phyloP scores from a whole-genome alignment of 2,888 invertebrate species.

The Chrysomela aeneicollis region DNA sequence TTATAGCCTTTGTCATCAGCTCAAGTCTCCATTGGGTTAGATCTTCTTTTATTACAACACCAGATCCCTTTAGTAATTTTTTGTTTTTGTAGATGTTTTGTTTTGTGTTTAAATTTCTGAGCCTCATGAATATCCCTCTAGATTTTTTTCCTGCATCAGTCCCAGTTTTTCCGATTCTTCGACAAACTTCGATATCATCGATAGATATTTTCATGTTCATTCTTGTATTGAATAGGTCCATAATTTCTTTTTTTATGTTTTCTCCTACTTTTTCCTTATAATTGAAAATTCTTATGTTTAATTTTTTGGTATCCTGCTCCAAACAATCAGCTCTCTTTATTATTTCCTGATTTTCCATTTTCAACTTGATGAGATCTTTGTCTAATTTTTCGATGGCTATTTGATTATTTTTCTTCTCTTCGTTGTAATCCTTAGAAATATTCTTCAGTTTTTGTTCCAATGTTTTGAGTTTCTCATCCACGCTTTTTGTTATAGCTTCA shows the following conservation, averaged over 20 bases:
- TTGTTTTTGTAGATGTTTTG: constrained; percentile 8
- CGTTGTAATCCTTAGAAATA: background rate
- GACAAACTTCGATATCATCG: too few species aligned
- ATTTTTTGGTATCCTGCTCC: background rate
- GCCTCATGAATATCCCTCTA: background rate
- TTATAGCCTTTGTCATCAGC: constrained; percentile 8
- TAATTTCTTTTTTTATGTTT: background rate
- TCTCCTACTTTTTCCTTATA: background rate
- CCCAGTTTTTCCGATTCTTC: background rate
- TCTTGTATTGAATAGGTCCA: constrained; percentile 1
- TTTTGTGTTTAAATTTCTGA: too few species aligned
- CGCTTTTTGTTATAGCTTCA: constrained; percentile 5
- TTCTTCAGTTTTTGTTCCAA: constrained; percentile 10
- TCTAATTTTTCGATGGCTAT: too few species aligned
- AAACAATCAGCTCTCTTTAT: background rate
- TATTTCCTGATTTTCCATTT: background rate
- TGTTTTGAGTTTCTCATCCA: constrained; percentile 8
- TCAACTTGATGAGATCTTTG: background rate
- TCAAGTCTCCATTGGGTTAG: background rate
- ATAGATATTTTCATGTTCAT: background rate
- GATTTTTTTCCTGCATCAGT: constrained; percentile 2
- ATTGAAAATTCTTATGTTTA: constrained; percentile 3
- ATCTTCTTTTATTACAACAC: constrained; percentile 10
- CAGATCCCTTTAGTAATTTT: constrained; percentile 13
- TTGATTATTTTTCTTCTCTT: too few species aligned